phyloP scores from a whole-genome alignment of 2,888 invertebrate species.

The Prenolepis imparis region DNA sequence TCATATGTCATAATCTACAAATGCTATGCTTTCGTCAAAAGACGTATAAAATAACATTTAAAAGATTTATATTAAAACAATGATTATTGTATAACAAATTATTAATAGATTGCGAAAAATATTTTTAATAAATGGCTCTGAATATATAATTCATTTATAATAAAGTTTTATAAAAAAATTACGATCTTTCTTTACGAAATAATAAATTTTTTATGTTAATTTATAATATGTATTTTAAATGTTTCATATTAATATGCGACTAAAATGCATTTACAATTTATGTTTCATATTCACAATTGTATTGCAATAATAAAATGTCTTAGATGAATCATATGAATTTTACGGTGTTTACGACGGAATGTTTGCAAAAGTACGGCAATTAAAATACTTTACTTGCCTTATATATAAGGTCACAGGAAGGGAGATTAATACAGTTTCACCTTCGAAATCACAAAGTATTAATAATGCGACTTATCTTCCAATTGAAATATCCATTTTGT shows the following conservation, averaged over 20 bases:
- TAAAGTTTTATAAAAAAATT: background rate
- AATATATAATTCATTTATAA: background rate
- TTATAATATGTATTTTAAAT: background rate
- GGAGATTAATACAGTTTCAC: background rate
- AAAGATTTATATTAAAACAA: background rate
- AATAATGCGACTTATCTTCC: constrained; percentile 68
- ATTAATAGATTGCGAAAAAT: background rate
- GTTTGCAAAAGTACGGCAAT: background rate
- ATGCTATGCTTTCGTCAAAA: background rate
- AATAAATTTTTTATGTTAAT: background rate
- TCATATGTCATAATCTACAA: background rate
- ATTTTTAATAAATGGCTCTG: background rate
- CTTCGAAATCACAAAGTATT: constrained; percentile 62
- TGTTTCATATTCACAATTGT: background rate
- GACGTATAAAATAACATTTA: background rate
- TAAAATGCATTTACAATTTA: background rate
- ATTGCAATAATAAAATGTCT: background rate
- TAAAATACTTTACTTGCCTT: background rate
- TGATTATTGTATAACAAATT: background rate
- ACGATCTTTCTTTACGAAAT: background rate
- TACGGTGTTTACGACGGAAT: background rate
- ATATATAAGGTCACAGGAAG: background rate
- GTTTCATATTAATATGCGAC: background rate
- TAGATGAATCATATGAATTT: background rate
- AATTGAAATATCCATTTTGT: constrained; percentile 71